phyloP scores from a whole-genome alignment of 2,888 invertebrate genomes.

The Thysanoteuthis rhombus region DNA sequence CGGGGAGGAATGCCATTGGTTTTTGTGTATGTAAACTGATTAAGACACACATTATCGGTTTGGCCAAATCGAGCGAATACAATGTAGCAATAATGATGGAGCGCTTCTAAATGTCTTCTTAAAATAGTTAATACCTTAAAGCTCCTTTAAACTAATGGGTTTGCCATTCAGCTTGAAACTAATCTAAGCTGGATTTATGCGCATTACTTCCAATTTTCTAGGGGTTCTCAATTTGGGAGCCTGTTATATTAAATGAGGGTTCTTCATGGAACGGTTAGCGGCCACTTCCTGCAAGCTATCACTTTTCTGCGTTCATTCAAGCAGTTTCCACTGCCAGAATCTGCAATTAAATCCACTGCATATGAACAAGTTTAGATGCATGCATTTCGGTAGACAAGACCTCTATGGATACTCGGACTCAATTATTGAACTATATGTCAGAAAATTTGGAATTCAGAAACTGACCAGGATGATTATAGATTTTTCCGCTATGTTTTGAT shows the following conservation, averaged over 20 bases:
- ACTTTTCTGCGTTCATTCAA: not conserved
- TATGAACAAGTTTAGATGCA: too few species aligned
- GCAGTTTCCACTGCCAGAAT: not conserved
- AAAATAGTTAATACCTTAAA: not conserved
- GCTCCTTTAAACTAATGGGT: not conserved
- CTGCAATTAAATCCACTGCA: too few species aligned
- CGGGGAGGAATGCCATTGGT: not conserved
- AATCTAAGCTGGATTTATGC: not conserved
- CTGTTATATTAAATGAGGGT: not conserved
- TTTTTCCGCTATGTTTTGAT: too few species aligned
- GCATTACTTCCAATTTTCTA: not conserved
- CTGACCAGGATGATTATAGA: too few species aligned
- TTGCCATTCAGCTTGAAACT: not conserved
- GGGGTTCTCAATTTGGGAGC: not conserved
- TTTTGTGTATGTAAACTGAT: not conserved
- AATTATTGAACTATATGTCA: too few species aligned
- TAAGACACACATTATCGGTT: too few species aligned
- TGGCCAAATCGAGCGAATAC: too few species aligned
- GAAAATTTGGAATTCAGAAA: too few species aligned
- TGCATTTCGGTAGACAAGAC: too few species aligned
- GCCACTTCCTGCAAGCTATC: not conserved
- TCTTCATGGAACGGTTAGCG: not conserved
- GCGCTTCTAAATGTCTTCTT: not conserved
- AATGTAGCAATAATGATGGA: too few species aligned
- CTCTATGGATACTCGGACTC: too few species aligned